A percentile compares a stretch with the other conserved stretches of the same genome.
Conservation (phyloP, 2,797 vertebrate genomes). For the Chaenodraco wilsoni region DNA sequence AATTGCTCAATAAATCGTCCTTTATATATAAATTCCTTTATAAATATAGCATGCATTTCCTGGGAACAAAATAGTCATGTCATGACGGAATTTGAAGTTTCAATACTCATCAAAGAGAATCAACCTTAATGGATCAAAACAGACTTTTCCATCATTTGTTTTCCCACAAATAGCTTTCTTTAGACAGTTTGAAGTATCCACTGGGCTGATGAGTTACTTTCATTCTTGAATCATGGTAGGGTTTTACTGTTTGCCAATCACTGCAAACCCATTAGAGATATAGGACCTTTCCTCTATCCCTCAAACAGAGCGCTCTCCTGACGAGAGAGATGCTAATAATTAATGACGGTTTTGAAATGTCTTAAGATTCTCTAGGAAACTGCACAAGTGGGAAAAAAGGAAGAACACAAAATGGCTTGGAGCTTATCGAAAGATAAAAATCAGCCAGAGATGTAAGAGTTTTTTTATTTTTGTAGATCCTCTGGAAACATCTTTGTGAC, state of each 20-base stretch:
- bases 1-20: slow-evolving; percentile 4
- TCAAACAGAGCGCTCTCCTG: slow-evolving; percentile 41
- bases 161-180: slow-evolving; percentile 18
- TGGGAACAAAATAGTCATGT: neutral
- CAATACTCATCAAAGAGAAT: slow-evolving; percentile 26
- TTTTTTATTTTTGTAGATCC: neutral
- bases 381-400: slow-evolving; percentile 24
- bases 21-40: neutral
- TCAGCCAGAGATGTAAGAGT: slow-evolving; percentile 30
- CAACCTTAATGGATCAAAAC: slow-evolving; percentile 21
- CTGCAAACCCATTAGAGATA: slow-evolving; percentile 32
- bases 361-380: slow-evolving; percentile 61
- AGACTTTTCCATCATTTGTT: slow-evolving; percentile 14
- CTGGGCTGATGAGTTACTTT: slow-evolving; percentile 42
- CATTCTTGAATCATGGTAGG: slow-evolving; percentile 55
- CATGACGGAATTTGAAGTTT: slow-evolving; percentile 4
- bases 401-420: slow-evolving; percentile 45
- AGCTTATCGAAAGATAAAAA: slow-evolving; percentile 37
- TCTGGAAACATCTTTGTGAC: slow-evolving; percentile 26
- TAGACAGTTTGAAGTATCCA: slow-evolving; percentile 41
- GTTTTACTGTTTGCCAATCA: slow-evolving; percentile 54
- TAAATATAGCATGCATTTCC: neutral
- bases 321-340: slow-evolving; percentile 69
- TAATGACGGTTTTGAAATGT: slow-evolving; percentile 65
- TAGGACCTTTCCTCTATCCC: slow-evolving; percentile 38